Conservation (phyloP, 2,888 invertebrate species). For the Atethmia centrago region DNA sequence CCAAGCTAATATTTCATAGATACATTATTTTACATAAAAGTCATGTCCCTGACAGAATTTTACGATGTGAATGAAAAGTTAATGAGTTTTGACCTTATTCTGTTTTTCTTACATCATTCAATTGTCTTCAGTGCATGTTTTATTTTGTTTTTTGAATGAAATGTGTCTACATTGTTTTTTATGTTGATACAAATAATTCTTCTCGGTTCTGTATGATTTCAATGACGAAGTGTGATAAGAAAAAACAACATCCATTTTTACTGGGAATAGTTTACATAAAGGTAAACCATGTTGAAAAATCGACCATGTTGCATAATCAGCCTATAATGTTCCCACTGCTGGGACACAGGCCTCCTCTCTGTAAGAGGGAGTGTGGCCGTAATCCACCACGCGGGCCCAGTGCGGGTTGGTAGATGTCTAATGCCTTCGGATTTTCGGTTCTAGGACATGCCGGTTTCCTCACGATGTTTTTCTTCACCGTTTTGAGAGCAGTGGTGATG, state of each 20-base stretch:
- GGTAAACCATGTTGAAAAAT: too few species aligned
- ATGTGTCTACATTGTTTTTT: not conserved
- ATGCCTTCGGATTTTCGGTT: not conserved
- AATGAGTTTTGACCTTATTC: constrained; percentile 9
- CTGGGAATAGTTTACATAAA: too few species aligned
- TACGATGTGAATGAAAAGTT: constrained; percentile 2
- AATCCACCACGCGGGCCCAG: not conserved
- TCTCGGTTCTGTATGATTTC: too few species aligned
- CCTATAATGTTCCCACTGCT: too few species aligned
- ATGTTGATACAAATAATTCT: too few species aligned
- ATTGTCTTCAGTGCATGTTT: not conserved
- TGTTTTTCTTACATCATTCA: not conserved
- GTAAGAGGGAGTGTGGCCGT: not conserved
- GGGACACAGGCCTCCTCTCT: too few species aligned
- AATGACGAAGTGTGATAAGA: too few species aligned
- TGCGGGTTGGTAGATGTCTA: not conserved
- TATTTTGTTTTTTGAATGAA: not conserved
- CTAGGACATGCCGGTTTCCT: not conserved
- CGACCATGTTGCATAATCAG: too few species aligned
- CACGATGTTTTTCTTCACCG: not conserved
- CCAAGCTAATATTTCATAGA: not conserved
- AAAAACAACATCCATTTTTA: too few species aligned
- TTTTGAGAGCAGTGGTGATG: not conserved
- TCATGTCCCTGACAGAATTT: not conserved
- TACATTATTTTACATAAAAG: not conserved